phyloP scores from a whole-genome alignment of 2,113 vertebrate species.

The Halichoeres trimaculatus region DNA sequence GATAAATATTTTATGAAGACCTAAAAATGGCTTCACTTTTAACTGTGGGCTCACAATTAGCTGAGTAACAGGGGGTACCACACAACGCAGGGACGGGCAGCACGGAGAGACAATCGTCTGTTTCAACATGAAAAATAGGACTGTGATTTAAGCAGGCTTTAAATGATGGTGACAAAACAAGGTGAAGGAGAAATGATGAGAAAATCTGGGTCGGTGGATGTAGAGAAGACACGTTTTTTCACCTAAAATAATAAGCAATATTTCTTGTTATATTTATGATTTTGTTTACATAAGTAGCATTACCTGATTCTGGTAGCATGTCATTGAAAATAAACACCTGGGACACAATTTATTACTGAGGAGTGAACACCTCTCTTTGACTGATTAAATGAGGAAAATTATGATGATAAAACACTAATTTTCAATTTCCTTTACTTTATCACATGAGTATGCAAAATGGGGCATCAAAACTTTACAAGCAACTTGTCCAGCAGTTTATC shows the following conservation, averaged over 20 bases:
- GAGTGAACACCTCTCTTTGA: too few relatives aligned
- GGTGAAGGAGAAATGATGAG: background rate
- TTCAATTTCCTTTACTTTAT: too few relatives aligned
- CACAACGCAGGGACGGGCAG: background rate
- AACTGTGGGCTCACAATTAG: conserved; percentile 55
- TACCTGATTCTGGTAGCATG: too few relatives aligned
- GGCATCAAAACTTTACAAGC: too few relatives aligned
- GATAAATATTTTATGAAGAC: conserved; percentile 67
- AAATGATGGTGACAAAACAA: background rate
- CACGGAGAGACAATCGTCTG: background rate
- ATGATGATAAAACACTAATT: too few relatives aligned
- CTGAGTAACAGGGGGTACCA: background rate
- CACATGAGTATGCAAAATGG: too few relatives aligned
- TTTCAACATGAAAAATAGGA: background rate
- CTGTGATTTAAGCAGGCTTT: background rate
- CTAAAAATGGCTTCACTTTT: conserved; percentile 62
- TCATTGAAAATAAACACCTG: too few relatives aligned
- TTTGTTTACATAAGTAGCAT: too few relatives aligned
- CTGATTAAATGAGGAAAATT: too few relatives aligned
- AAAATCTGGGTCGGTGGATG: background rate
- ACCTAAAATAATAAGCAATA: background rate
- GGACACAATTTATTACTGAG: too few relatives aligned
- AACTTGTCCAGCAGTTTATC: too few relatives aligned
- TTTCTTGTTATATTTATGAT: too few relatives aligned
- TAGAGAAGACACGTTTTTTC: background rate